These are phyloP conservation scores for Cassiopea xamachana DNA, from an alignment of 30 jellyfish, hydroid and myxozoan genomes.

Conservation along the genomic window DNA sequence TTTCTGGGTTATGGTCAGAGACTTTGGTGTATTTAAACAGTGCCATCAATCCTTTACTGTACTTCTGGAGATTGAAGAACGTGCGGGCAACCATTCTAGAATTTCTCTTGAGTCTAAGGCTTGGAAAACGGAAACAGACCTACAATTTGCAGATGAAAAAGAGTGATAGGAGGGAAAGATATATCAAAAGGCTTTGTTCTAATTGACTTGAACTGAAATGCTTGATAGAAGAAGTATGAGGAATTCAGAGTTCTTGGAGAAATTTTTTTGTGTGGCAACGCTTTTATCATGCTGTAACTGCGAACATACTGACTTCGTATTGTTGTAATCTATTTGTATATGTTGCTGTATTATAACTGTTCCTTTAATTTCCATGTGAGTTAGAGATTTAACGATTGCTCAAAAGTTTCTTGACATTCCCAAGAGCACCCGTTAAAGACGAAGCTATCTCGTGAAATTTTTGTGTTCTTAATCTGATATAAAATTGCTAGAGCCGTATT, in stretches of 20 bases:
- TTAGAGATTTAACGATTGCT: no score
- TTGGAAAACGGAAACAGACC: neutral
- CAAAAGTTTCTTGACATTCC: no score
- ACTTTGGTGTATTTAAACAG: constrained; percentile 7
- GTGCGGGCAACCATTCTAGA: constrained; percentile 3
- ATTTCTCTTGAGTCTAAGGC: neutral
- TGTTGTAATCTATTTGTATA: neutral
- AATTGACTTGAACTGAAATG: neutral
- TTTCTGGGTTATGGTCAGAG: constrained; percentile 30
- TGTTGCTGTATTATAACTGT: no score
- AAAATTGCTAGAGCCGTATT: no score
- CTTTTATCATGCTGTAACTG: no score
- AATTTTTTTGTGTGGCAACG: neutral
- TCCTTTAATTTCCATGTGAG: no score
- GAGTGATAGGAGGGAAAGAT: neutral
- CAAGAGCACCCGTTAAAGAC: no score
- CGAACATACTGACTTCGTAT: neutral
- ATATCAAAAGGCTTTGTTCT: neutral
- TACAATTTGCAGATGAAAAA: neutral
- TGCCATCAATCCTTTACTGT: constrained; percentile 22
- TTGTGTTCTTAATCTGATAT: no score
- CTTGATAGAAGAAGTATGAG: neutral
- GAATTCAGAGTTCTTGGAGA: neutral
- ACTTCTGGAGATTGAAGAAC: constrained; percentile 20
- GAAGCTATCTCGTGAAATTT: no score